Percentiles rank a stretch among this genome's conserved stretches.
phyloP scores from a whole-genome alignment of 2,113 vertebrate species.

The Ardeotis arabs region DNA sequence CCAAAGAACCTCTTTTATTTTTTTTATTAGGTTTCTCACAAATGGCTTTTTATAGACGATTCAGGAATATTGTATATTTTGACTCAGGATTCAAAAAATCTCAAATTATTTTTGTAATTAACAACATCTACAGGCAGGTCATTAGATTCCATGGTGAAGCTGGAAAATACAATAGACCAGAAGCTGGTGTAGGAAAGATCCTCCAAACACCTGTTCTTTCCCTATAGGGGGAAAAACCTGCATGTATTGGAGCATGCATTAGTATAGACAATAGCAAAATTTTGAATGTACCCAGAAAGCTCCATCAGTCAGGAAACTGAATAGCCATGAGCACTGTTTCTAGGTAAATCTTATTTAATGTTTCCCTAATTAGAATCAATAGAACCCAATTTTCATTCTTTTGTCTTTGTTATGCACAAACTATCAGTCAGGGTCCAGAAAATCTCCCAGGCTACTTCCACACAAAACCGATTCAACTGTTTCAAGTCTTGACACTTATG shows the following conservation, averaged over 20 bases:
- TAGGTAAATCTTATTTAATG: slow-evolving; percentile 96
- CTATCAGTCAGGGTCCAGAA: slow-evolving; percentile 84
- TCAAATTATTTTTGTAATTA: slow-evolving; percentile 1
- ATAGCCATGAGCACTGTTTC: slow-evolving; percentile 82
- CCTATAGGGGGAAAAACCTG: not conserved
- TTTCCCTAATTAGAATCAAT: slow-evolving; percentile 99
- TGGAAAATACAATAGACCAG: not conserved
- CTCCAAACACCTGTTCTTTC: not conserved
- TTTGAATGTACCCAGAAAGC: slow-evolving; percentile 40
- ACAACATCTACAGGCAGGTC: not conserved
- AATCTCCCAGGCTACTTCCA: slow-evolving; percentile 67
- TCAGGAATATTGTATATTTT: not conserved
- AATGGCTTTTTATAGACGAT: not conserved
- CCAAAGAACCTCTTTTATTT: not conserved
- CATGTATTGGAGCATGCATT: not conserved
- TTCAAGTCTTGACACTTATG: slow-evolving; percentile 54
- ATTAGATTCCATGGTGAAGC: not conserved
- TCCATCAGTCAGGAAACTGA: slow-evolving; percentile 74
- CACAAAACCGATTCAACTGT: not conserved
- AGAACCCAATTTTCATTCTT: slow-evolving; percentile 91
- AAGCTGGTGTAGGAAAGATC: not conserved
- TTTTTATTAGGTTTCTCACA: not conserved
- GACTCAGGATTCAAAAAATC: not conserved
- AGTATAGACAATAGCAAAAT: slow-evolving; percentile 4
- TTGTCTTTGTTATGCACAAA: slow-evolving; percentile 81